phyloP scores from a whole-genome alignment of 2,797 vertebrate species.

The Syngnathus rostellatus region DNA sequence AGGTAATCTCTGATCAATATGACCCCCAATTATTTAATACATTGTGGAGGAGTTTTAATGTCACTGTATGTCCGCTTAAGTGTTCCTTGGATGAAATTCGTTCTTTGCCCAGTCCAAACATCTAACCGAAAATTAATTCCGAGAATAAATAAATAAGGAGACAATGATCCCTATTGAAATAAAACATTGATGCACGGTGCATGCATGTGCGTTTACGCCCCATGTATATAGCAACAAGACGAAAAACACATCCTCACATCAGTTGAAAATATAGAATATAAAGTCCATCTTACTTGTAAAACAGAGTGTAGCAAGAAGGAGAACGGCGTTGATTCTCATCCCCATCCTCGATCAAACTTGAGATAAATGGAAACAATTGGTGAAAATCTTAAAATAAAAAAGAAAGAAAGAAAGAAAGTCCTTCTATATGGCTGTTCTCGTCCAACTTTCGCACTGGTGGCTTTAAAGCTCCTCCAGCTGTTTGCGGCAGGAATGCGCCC shows the following conservation, averaged over 20 bases:
- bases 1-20: background rate
- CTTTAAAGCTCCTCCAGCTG: background rate
- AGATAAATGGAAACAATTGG: background rate
- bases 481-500: background rate
- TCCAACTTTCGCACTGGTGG: background rate
- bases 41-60: background rate
- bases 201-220: constrained; percentile 5
- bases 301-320: constrained; percentile 42
- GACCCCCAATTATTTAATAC: background rate
- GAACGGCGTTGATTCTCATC: constrained; percentile 25
- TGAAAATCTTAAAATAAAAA: background rate
- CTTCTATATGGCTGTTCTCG: background rate
- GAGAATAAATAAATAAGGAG: no score
- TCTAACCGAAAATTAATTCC: background rate
- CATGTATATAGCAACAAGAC: background rate
- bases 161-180: background rate
- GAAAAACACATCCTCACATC: no score
- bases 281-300: constrained; percentile 46
- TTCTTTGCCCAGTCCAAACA: background rate
- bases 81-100: background rate
- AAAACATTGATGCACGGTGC: background rate
- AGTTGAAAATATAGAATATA: background rate
- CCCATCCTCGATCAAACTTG: background rate
- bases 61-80: background rate
- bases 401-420: no score